Evolutionary conservation across 2,113 vertebrate species (phyloP), one percentile per base, ranked within the genome.

Genomic region (Gnathonemus echidnorhynchus): DNA sequence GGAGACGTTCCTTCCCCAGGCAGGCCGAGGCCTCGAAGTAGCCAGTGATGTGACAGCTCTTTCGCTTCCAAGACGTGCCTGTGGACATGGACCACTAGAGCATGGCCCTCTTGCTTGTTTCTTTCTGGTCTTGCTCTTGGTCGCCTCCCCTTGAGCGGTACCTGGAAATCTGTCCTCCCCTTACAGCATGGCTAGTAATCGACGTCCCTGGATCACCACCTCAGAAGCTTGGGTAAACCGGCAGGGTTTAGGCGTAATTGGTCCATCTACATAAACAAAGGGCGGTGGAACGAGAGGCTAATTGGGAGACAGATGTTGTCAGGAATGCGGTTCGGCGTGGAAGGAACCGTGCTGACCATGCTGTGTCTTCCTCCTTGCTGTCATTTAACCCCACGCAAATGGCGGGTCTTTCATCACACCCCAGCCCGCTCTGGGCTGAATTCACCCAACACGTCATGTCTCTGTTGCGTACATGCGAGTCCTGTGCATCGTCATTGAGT

Each of bases 241-340:
- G 24, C 8, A n/a, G 58, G n/a, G 58, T 9, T n/a, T 10, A 62
- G 24, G n/a, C 8, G 8, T 62, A 62, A 27, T n/a, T 66, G n/a
- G 90, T 88, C 89, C 89, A 31, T 86, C 27, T 3, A 27, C 74
- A 15, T 84, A 39, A 87, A 86, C 27, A 89, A 27, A 89, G 21
- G 42, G 13, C 31, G 3, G 31, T 35, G 46, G 31, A 89, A 88
- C 66, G 21, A n/a, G 49, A 92, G 66, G 62, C 62, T 89, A 48
- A 83, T 90, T 19, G 5, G 46, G 45, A 88, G 89, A 85, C 27
- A 9, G 87, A 90, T 89, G 52, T 86, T 17, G 27, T 53, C 87
- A 90, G 88, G 53, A 86, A 53, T 52, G 90, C 2, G 89, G 87
- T 74, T 88, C 66, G 24, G 9, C 49, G 53, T 58, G 10, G 86